Base-by-base conservation (phyloP, 2,888 invertebrate species). In the Pemphredon lugubris region DNA sequence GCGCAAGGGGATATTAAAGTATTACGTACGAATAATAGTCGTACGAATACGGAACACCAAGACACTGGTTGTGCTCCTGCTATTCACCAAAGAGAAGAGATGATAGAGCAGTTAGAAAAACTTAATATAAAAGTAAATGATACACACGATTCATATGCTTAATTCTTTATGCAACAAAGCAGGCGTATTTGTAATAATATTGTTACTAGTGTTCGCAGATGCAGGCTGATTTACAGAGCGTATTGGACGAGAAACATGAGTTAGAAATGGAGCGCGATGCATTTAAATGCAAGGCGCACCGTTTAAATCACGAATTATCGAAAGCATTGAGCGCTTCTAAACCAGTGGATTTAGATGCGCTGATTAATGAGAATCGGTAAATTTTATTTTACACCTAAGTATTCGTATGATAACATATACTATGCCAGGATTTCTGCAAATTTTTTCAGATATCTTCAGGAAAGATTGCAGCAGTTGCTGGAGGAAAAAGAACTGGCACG, bases 161-260 rank as follows among this genome's bases (percentile, higher is more conserved):
- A 30, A 30, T 30, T 30, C 9, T 2, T 9, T 30, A 9, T 30
- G 6, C 6, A 30, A 30, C 7, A 30, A 30, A 30, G 9, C 1
- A 9, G 0, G 1, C 1, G 11, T 40, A 16, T n/a, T 40, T 26
- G 32, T 55, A 13, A 57, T 44, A 39, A 32, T n/a, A 53, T 50
- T 39, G 0, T 14, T 42, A 88, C 40, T 86, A 95, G 94, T 95
- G 93, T 87, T 92, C 92, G 75, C 95, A 96, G 89, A 89, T 96
- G 48, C 93, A 95, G 83, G 91, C 93, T 45, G 96, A 97, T 89
- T 91, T 96, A 30, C 93, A 96, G 87, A 92, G 94, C 4, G 92
- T 96, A 23, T 89, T 96, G 44, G 96, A 96, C 88, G 96, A 96
- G 86, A 96, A 96, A 85, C 96, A 96, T 84, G 96, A 96, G 85